Percentiles rank a stretch among this genome's conserved stretches.
Conservation (phyloP, 92 coral and sea anemone species). For the Scolanthus callimorphus region DNA sequence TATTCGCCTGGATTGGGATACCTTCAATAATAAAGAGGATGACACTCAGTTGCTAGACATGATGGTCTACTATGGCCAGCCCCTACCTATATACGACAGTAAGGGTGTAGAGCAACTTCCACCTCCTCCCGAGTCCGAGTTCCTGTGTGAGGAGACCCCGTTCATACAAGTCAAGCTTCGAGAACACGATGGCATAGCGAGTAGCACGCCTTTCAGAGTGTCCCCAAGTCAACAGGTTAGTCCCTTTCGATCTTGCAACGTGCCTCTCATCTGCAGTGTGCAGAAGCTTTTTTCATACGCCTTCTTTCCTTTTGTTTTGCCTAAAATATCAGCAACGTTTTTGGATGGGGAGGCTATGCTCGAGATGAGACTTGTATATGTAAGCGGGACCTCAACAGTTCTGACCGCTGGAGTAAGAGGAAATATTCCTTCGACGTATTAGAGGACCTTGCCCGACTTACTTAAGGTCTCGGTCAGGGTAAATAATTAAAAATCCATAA, state of each 20-base stretch:
- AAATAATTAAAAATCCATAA: too few species aligned
- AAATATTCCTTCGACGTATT: too few species aligned
- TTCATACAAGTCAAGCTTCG: slow-evolving; percentile 76
- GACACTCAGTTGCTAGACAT: slow-evolving; percentile 82
- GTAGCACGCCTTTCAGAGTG: slow-evolving; percentile 75
- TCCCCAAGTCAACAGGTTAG: slow-evolving; percentile 86
- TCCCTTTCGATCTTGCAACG: neutral
- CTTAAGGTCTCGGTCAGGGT: too few species aligned
- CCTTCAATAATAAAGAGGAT: slow-evolving; percentile 65
- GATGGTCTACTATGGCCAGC: slow-evolving; percentile 76
- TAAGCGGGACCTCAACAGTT: too few species aligned
- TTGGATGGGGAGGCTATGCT: too few species aligned
- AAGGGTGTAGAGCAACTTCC: slow-evolving; percentile 73
- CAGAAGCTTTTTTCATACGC: too few species aligned
- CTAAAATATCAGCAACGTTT: too few species aligned
- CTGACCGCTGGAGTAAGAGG: too few species aligned
- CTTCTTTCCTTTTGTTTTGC: too few species aligned
- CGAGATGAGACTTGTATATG: too few species aligned
- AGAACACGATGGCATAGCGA: slow-evolving; percentile 71
- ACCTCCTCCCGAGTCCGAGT: slow-evolving; percentile 28
- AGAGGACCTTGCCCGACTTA: too few species aligned
- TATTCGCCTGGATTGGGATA: slow-evolving; percentile 96
- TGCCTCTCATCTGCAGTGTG: too few species aligned
- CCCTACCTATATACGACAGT: slow-evolving; percentile 56
- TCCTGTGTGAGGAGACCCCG: slow-evolving; percentile 39